Conservation (phyloP, 2,113 vertebrate genomes). For the Alectura lathami region DNA sequence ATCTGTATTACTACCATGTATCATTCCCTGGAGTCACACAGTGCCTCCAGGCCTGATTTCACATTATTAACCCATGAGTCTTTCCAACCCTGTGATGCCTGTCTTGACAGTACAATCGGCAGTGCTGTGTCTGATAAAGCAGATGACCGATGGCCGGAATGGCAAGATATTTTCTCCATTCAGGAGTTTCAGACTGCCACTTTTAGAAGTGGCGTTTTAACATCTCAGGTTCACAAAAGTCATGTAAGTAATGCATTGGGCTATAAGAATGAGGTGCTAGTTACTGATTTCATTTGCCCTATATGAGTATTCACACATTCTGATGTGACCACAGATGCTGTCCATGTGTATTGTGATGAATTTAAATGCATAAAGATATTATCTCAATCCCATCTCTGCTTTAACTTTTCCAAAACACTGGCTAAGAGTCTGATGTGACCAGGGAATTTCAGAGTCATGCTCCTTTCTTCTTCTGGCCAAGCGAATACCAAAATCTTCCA, state of each 20-base stretch:
- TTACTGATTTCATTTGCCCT: neutral
- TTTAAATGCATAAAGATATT: neutral
- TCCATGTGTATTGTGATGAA: neutral
- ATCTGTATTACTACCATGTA: neutral
- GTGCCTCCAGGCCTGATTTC: neutral
- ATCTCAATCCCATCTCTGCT: neutral
- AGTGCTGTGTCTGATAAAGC: neutral
- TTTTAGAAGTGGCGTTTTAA: neutral
- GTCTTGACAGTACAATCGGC: neutral
- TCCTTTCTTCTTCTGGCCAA: neutral
- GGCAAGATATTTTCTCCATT: neutral
- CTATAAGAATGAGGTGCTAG: neutral
- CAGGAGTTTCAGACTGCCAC: neutral
- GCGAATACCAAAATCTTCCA: neutral
- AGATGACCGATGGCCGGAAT: neutral
- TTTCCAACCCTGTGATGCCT: neutral
- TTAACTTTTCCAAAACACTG: neutral
- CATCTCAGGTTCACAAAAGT: neutral
- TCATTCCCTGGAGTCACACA: neutral
- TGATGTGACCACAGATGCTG: neutral
- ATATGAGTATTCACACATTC: fast-evolving
- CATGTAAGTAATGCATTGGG: neutral
- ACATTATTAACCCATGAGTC: neutral
- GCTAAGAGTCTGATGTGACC: neutral
- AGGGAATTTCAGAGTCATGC: neutral